Evolutionary conservation across 2,888 invertebrate species (phyloP).

Genomic region (Metacarcinus magister): DNA sequence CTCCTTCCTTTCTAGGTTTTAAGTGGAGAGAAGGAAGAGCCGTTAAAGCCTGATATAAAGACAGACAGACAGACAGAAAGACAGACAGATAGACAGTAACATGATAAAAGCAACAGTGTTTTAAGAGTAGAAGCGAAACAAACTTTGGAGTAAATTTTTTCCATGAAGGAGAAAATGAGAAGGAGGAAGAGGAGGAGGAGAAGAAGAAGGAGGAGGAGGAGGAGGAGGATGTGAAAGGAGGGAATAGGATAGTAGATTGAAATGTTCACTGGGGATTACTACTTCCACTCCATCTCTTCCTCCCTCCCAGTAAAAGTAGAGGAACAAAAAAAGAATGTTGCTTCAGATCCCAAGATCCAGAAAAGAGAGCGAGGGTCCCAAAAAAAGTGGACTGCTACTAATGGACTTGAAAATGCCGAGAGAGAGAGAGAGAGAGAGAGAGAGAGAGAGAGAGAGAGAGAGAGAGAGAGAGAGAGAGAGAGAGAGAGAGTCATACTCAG

Average conservation of each 20-base stretch:
- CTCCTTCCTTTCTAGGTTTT: no score
- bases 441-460: constrained; percentile 45
- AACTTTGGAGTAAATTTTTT: no score
- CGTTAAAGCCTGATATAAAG: background rate
- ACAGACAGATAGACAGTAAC: no score
- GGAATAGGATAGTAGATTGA: background rate
- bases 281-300: background rate
- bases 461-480: constrained; percentile 30
- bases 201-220: no score
- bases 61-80: background rate
- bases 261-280: background rate
- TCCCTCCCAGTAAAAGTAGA: background rate
- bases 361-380: background rate
- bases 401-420: background rate
- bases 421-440: constrained; percentile 35
- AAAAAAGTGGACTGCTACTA: background rate
- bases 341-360: background rate
- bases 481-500: background rate
- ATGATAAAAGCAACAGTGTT: no score
- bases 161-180: no score
- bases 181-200: no score
- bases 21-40: background rate
- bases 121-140: no score
- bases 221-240: no score
- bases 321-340: background rate